A percentile compares a stretch with the other conserved stretches of the same genome.
Evolutionary conservation across 30 jellyfish, hydroid and myxozoan genomes (phyloP).

Genomic region (Cassiopea andromeda): DNA sequence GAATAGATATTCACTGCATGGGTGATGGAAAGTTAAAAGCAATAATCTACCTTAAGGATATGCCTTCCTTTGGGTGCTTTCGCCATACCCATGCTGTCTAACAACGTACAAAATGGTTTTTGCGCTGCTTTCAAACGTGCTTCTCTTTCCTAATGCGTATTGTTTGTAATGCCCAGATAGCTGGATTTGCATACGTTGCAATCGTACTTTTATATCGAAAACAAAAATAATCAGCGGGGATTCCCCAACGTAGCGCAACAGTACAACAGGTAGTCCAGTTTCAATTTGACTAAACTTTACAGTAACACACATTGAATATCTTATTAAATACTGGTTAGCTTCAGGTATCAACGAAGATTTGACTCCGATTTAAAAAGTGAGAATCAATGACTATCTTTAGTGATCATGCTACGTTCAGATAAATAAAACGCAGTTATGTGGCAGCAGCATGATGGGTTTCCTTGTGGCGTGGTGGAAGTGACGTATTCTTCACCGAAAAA

Average conservation of each 20-base stretch:
- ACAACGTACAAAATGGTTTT: neutral
- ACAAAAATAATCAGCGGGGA: constrained; percentile 11
- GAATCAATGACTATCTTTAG: too few species aligned
- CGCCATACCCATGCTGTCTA: constrained; percentile 30
- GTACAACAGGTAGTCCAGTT: constrained; percentile 8
- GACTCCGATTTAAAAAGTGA: too few species aligned
- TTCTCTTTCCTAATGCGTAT: neutral
- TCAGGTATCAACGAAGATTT: too few species aligned
- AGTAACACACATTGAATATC: neutral
- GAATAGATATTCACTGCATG: neutral
- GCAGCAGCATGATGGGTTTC: too few species aligned
- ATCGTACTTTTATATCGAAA: neutral
- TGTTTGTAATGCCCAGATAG: neutral
- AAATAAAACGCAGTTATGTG: too few species aligned
- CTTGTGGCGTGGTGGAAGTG: too few species aligned
- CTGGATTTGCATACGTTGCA: constrained; percentile 43
- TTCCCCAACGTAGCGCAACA: constrained; percentile 8
- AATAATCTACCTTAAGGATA: neutral
- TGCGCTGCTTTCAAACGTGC: neutral
- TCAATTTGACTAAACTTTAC: neutral
- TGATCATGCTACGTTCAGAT: too few species aligned
- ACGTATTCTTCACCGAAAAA: too few species aligned
- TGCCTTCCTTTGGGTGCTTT: constrained; percentile 6
- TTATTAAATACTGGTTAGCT: neutral
- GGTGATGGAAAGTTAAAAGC: too few species aligned